A percentile compares a stretch with the other conserved stretches of the same genome.
phyloP scores from a whole-genome alignment of 2,113 vertebrate species.

The Cavia porcellus region DNA sequence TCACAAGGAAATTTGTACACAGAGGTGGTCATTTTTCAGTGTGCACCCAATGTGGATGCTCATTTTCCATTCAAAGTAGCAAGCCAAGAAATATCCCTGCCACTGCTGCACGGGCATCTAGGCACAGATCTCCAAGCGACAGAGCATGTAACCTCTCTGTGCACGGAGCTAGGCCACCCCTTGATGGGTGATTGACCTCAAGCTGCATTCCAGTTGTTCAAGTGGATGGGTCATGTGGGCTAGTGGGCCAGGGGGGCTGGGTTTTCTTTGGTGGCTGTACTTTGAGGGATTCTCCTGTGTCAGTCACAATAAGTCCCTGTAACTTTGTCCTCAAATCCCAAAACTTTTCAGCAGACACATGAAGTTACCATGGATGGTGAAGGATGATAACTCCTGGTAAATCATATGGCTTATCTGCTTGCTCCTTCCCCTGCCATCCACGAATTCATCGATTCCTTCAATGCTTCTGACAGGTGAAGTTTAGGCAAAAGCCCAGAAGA shows the following conservation, averaged over 20 bases:
- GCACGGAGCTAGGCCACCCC: not conserved
- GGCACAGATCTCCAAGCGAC: not conserved
- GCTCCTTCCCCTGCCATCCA: not conserved
- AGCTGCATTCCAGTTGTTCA: not conserved
- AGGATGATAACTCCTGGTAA: not conserved
- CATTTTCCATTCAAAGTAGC: not conserved
- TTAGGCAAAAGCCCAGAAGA: not conserved
- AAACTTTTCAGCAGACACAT: not conserved
- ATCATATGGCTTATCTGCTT: accelerated
- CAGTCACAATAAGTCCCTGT: not conserved
- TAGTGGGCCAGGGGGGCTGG: not conserved
- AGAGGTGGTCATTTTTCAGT: not conserved
- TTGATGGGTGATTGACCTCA: not conserved
- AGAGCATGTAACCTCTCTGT: not conserved
- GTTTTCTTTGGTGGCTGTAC: not conserved
- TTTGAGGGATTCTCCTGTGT: not conserved
- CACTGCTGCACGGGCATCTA: not conserved
- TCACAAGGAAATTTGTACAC: not conserved
- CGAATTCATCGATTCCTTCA: not conserved
- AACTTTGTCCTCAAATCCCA: not conserved
- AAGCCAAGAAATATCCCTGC: not conserved
- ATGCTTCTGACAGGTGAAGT: not conserved
- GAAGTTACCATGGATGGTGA: not conserved
- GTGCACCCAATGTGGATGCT: not conserved
- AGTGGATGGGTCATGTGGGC: not conserved